phyloP scores from a whole-genome alignment of 2,888 invertebrate genomes.

The Thysanoteuthis rhombus region DNA sequence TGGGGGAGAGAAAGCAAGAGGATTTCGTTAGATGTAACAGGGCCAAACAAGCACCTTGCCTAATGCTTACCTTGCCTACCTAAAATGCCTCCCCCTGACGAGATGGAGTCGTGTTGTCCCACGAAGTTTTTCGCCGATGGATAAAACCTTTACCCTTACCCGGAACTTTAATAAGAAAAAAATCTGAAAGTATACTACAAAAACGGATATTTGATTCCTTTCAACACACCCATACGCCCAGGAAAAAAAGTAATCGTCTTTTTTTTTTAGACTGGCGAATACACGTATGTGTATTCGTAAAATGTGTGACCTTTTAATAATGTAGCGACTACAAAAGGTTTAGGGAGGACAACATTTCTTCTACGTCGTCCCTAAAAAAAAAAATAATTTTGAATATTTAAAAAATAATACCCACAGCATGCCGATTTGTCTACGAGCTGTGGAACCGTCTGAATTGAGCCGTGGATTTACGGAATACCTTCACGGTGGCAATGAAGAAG shows the following conservation, averaged over 20 bases:
- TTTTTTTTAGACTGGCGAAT: too few species aligned
- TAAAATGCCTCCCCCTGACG: neutral
- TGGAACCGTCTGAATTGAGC: neutral
- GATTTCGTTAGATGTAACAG: neutral
- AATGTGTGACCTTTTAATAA: neutral
- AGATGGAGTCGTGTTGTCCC: neutral
- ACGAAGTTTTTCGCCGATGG: neutral
- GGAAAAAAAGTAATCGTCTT: neutral
- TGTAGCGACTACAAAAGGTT: neutral
- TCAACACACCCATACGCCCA: neutral
- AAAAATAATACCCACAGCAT: neutral
- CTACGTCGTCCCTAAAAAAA: neutral
- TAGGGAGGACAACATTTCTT: neutral
- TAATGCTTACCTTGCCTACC: neutral
- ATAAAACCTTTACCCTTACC: neutral
- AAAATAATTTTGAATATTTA: too few species aligned
- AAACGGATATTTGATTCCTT: neutral
- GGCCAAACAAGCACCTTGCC: neutral
- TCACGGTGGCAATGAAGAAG: neutral
- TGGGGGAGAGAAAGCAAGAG: neutral
- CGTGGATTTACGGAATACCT: neutral
- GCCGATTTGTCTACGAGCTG: conserved; percentile 15
- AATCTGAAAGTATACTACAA: neutral
- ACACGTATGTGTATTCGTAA: too few species aligned
- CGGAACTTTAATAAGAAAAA: neutral